Base-by-base conservation (phyloP, 2,113 vertebrate genomes). In the Triplophysa siluroides region DNA sequence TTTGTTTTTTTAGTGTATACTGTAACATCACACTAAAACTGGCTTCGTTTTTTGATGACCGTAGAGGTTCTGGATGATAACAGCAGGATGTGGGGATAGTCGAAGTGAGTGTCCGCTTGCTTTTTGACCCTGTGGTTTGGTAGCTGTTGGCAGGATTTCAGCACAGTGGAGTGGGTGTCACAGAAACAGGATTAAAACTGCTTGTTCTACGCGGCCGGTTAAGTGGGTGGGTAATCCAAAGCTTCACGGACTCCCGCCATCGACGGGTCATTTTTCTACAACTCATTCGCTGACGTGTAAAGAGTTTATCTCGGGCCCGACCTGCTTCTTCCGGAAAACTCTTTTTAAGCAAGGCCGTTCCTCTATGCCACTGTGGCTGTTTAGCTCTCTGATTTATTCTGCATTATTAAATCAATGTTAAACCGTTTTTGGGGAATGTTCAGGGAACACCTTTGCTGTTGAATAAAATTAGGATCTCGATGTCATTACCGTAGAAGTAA, bases 191-290 rank as follows among this genome's bases (percentile, higher is more conserved):
- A 82, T 68, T 81, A 68, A 61, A 67, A 47, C 63, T 54, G 69
- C 60, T 82, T 83, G 21, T 76, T 80, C 82, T 82, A 71, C 84
- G 80, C 85, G 87, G 78, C 81, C 68, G 64, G 88, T 84, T 68
- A 81, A 80, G 72, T 76, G 71, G 72, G 81, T 66, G 76, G 81
- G 81, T 84, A 82, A 82, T 87, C 64, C 80, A 63, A 23, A 68
- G 71, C 79, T 80, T 86, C 78, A 78, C 54, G 18, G 73, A 60
- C 78, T 43, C 24, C 76, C 67, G 68, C 56, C 82, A 78, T 61
- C 9, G 56, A 79, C 62, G 69, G 78, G 16, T 33, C 62, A 52
- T 45, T 73, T 80, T 73, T 85, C 85, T 84, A 78, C 82, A 83
- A 83, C 87, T 80, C 83, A 0, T 47, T 69, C 60, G 29, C 45